Evolutionary conservation across 2,113 vertebrate species (phyloP), one percentile per base, ranked within the genome.

Genomic region (Microtus pennsylvanicus): DNA sequence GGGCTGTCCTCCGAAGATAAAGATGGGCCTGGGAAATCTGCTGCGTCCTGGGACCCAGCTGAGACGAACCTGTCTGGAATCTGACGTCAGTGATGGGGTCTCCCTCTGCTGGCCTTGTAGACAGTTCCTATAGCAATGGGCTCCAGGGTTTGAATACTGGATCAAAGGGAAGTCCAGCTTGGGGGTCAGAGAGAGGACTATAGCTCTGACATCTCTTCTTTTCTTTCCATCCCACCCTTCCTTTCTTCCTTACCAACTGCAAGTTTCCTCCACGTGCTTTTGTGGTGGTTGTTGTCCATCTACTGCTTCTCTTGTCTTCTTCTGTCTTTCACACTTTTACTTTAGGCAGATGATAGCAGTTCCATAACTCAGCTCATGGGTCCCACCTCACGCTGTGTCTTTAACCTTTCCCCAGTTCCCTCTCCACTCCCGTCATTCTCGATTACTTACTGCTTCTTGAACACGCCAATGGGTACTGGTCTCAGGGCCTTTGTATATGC

Each of bases 261-360:
- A 42, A 42, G 42, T 42, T 42, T 42, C 42, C 42, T 77, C 28
- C 63, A 30, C 0, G 0, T 28, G 30, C 35, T 94, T 81, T 63
- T 35, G 42, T 87, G 80, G 33, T 86, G 63, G 5, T 63, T 38
- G 1, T 72, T 78, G 77, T 6, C 21, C 28, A 6, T 69, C 72
- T 82, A 30, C 35, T 61, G 24, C 33, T 65, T 47, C 42, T 45
- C 33, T 67, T 80, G 28, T 19, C 92, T 82, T 82, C 35, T 93
- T 80, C 90, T 17, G 28, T 16, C 80, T 65, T 92, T 80, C 16
- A 11, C 19, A 28, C 4, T 26, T 92, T 92, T 58, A 28, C 30
- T 83, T 93, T 92, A 17, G 63, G 52, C 89, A 72, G 86, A 94
- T 50, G 58, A 47, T 14, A 80, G 17, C 69, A 83, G 55, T 86